Conservation (phyloP, 2,797 vertebrate genomes). For the Sebastes nivosus region DNA sequence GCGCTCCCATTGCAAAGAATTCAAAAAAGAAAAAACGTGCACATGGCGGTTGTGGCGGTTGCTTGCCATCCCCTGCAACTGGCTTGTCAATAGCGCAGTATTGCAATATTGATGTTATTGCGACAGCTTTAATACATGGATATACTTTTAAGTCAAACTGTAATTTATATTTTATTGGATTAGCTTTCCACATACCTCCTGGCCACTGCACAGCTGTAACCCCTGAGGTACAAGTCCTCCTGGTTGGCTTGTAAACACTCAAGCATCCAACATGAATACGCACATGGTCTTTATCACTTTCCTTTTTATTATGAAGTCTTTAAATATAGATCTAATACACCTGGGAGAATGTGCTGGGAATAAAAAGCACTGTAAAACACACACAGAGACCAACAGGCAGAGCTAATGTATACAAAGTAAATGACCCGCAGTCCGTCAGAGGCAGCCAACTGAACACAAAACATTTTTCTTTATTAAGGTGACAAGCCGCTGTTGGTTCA, state of each 20-base stretch:
- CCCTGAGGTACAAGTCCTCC: neutral
- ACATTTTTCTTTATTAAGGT: constrained; percentile 73
- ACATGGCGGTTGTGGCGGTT: too few species aligned
- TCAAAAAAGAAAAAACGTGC: fast-evolving
- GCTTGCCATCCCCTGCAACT: too few species aligned
- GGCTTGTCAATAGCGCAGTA: too few species aligned
- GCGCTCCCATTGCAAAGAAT: too few species aligned
- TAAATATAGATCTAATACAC: constrained; percentile 19
- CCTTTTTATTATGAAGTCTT: constrained; percentile 39
- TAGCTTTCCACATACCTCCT: neutral
- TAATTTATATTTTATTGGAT: neutral
- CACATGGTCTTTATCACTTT: constrained; percentile 28
- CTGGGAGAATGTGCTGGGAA: neutral
- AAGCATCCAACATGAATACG: neutral
- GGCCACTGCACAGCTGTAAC: neutral
- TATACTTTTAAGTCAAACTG: neutral
- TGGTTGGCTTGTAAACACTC: neutral
- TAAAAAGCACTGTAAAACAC: neutral
- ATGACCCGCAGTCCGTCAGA: constrained; percentile 24
- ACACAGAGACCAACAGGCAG: constrained; percentile 6
- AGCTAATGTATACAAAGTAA: constrained; percentile 44
- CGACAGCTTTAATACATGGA: neutral
- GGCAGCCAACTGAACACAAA: constrained; percentile 33
- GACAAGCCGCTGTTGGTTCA: constrained; percentile 42
- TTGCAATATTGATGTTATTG: too few species aligned